Evolutionary conservation across 2,797 vertebrate genomes (phyloP), one percentile per base, ranked within the genome.

Genomic region (Sciaenops ocellatus): DNA sequence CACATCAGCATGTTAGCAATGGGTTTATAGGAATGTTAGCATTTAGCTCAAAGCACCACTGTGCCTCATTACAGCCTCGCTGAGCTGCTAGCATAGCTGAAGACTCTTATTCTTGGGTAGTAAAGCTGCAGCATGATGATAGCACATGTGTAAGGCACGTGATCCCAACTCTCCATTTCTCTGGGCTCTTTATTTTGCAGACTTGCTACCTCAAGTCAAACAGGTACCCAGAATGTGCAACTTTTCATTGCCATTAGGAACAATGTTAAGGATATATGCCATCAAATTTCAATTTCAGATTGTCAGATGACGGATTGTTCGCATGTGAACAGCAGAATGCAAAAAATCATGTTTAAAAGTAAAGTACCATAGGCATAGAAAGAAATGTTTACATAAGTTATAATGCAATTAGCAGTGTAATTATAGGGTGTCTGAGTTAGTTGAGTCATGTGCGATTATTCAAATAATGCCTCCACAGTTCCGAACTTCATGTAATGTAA

Each of bases 371-470:
- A n/a, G 65, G 34, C 7, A 44, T 20, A 41, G 26, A 26, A 26
- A 42, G 24, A 50, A 3, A 1, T 72, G 24, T 85, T 63, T 83
- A 63, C 38, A n/a, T 72, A 61, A 16, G 41, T 82, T 63, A 73
- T 48, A 69, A 63, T 61, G 50, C 59, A 80, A 60, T 84, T 75
- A 66, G 56, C 26, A 24, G 20, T 48, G 60, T 55, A 73, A 80
- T 85, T 79, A 80, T 51, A 46, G 52, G 52, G 38, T 22, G 16
- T 17, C 46, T 61, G 55, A 76, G 24, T 77, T 73, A 51, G 66
- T 68, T 54, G 28, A 10, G 13, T 24, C 46, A 28, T 64, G 44
- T 56, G 46, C 60, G 60, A 62, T 74, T 69, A 61, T 85, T 65
- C 55, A 28, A 69, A 48, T 26, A 59, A 65, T 41, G 30, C 44